Conservation (phyloP, 2,888 invertebrate species). For the Hypena proboscidalis region DNA sequence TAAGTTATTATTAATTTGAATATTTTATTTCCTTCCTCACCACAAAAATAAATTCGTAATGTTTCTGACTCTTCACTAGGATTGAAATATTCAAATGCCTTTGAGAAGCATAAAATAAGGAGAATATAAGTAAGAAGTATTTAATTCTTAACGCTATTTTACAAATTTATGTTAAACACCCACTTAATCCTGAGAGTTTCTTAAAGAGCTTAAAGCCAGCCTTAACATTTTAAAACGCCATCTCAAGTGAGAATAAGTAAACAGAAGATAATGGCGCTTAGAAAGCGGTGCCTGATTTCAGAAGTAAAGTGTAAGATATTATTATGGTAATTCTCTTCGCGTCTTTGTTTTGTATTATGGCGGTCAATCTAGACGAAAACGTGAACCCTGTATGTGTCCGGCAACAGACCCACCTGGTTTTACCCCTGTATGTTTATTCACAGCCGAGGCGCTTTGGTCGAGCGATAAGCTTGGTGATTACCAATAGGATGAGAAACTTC, state of each 20-base stretch:
- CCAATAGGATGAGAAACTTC: no score
- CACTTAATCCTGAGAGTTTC: slow-evolving; percentile 14
- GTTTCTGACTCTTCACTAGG: neutral
- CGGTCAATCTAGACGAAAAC: no score
- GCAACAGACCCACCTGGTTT: no score
- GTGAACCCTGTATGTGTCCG: no score
- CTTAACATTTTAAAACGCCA: slow-evolving; percentile 25
- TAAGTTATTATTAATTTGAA: no score
- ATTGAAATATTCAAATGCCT: neutral
- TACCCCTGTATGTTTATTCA: no score
- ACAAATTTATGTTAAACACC: slow-evolving; percentile 16
- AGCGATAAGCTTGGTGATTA: no score
- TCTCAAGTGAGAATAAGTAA: slow-evolving; percentile 28
- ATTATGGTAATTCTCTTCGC: no score
- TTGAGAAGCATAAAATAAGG: neutral
- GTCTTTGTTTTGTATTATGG: no score
- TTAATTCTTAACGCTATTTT: slow-evolving; percentile 10
- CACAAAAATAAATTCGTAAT: neutral
- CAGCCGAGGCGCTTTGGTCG: no score
- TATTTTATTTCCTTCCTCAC: no score
- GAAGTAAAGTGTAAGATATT: neutral
- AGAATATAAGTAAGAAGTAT: neutral
- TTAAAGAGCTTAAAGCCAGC: slow-evolving; percentile 25
- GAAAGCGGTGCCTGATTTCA: neutral
- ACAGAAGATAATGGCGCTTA: slow-evolving; percentile 22